These are phyloP conservation scores for Drosophila equinoxialis DNA, from an alignment of 1,140 invertebrate genomes.

Conservation along the genomic window DNA sequence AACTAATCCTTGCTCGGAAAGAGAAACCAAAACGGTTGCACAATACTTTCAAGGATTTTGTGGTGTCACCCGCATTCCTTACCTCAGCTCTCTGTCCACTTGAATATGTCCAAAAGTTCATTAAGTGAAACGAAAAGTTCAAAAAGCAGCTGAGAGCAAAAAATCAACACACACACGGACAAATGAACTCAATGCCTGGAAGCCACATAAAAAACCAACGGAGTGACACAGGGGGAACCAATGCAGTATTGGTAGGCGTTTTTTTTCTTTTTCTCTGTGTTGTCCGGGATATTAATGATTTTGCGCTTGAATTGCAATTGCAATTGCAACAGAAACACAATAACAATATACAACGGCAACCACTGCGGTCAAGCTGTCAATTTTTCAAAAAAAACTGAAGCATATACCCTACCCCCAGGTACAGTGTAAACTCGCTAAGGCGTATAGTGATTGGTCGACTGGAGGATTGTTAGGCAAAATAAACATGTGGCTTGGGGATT, in stretches of 20 bases:
- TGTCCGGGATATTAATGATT: conserved; percentile 81
- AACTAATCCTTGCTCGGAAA: neutral
- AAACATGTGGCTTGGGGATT: no score
- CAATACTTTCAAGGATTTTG: neutral
- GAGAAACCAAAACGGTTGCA: neutral
- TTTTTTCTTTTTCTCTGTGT: neutral
- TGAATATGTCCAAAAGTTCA: conserved; percentile 39
- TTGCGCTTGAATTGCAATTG: conserved; percentile 80
- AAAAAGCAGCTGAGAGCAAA: conserved; percentile 64
- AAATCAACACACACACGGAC: conserved; percentile 32
- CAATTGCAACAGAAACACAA: conserved; percentile 62
- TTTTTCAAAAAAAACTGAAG: conserved; percentile 72
- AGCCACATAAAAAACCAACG: conserved; percentile 34
- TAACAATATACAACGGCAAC: conserved; percentile 41
- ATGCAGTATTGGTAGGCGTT: neutral
- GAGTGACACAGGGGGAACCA: no score
- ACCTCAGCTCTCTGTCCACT: conserved; percentile 1
- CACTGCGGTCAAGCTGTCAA: conserved; percentile 77
- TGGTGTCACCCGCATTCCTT: neutral
- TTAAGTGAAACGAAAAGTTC: conserved; percentile 53
- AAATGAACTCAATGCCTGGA: conserved; percentile 26
- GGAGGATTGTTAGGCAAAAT: no score
- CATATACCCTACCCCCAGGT: conserved; percentile 36
- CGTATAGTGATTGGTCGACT: no score
- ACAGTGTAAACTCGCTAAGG: no score